Evolutionary conservation across 2,888 invertebrate species (phyloP).

Genomic region (Eilema depressum): DNA sequence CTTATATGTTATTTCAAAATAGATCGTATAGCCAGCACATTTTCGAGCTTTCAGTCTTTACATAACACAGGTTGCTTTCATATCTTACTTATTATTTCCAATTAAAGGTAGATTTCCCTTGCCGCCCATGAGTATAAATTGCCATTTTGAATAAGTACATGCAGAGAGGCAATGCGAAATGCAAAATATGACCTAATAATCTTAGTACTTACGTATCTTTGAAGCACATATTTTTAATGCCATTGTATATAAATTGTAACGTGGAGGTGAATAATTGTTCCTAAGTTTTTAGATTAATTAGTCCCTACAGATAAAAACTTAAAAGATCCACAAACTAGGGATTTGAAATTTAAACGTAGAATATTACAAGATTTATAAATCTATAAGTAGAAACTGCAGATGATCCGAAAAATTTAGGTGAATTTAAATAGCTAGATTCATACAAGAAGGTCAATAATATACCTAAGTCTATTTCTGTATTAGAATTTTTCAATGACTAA

Average conservation of each 20-base stretch:
- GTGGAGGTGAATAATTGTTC: background rate
- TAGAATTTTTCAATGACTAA: too few relatives aligned
- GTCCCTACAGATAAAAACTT: too few relatives aligned
- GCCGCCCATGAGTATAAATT: background rate
- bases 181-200: background rate
- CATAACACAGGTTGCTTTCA: background rate
- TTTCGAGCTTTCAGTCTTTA: background rate
- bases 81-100: background rate
- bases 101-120: background rate
- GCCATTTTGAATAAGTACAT: background rate
- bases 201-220: background rate
- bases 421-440: too few relatives aligned
- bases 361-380: background rate
- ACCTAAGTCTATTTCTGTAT: too few relatives aligned
- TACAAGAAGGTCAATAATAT: too few relatives aligned
- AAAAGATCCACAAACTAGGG: background rate
- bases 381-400: background rate
- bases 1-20: too few relatives aligned
- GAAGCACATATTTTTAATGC: slow-evolving; percentile 1
- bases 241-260: background rate
- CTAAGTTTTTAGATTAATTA: background rate
- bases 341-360: background rate
- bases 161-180: background rate
- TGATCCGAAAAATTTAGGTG: background rate
- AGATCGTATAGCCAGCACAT: background rate